Conservation (phyloP, 2,113 vertebrate species). For the Uria lomvia region DNA sequence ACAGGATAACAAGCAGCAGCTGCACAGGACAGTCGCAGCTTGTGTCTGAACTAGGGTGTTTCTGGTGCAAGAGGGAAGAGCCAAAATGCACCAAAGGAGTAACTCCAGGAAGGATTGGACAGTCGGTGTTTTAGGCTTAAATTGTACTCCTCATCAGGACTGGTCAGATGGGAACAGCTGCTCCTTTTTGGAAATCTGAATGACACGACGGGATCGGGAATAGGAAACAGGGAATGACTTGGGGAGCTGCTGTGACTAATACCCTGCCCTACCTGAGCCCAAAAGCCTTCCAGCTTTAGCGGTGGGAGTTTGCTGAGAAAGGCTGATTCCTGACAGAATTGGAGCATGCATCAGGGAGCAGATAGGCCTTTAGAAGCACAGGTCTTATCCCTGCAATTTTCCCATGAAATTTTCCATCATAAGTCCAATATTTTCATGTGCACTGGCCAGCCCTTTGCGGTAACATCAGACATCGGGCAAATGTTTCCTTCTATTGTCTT, state of each 20-base stretch:
- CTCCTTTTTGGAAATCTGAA: background rate
- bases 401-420: background rate
- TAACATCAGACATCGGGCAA: constrained; percentile 39
- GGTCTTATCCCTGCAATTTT: background rate
- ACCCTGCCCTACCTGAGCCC: background rate
- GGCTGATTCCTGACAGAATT: background rate
- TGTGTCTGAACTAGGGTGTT: background rate
- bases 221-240: background rate
- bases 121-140: background rate
- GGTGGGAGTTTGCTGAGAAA: background rate
- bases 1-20: background rate
- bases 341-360: background rate
- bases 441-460: background rate
- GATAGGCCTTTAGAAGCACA: background rate
- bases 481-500: constrained; percentile 37
- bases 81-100: background rate
- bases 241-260: background rate
- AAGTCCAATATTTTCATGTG: background rate
- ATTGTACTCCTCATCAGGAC: background rate
- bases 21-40: background rate
- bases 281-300: background rate
- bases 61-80: background rate
- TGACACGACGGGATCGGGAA: fast-evolving
- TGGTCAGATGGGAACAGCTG: background rate
- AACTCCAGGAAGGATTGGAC: background rate